Evolutionary conservation across 1,140 invertebrate species (phyloP), one percentile per base, ranked within the genome.

Genomic region (Ridgeia piscesae): DNA sequence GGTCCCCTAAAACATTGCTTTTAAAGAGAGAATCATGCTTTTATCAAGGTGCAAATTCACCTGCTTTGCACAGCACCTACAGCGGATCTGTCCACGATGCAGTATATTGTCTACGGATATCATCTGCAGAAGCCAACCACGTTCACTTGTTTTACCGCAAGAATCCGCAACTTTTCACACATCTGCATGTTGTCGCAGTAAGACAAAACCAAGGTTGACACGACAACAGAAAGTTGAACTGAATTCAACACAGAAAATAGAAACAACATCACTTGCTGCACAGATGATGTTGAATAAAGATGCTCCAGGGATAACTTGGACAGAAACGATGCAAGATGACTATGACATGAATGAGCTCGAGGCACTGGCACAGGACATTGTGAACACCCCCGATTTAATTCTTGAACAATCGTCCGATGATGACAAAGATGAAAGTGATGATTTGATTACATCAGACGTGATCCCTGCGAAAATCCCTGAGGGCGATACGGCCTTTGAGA

Each of bases 401-500:
- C 58, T 77, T 77, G 8, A 77, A 2, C 58, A 17, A 77, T 17
- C 17, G 0, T 77, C 27, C 58, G 27, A 77, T 31, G 27, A 27
- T 31, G 58, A 77, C 17, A 11, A 42, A 42, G 58, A 77, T 21
- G 48, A 50, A 50, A 77, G 27, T 21, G 58, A 77, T 77, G 58
- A 77, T 21, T 31, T 77, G 17, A 77, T 77, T 31, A 77, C 58
- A 27, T 77, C 58, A 77, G 58, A 77, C 27, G 58, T 77, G 58
- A 77, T 77, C 58, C 58, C 58, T 21, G 58, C 58, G 11, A 31
- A 77, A 21, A 77, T 77, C 4, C 58, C 58, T 27, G 31, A 89
- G 92, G 91, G 35, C 91, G 91, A 89, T 42, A 88, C 89, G 91
- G 89, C 91, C 90, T 92, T 90, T 89, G 35, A 91, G 91, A 33